Evolutionary conservation across 2,888 invertebrate genomes (phyloP).

Genomic region (Beris morrisii): DNA sequence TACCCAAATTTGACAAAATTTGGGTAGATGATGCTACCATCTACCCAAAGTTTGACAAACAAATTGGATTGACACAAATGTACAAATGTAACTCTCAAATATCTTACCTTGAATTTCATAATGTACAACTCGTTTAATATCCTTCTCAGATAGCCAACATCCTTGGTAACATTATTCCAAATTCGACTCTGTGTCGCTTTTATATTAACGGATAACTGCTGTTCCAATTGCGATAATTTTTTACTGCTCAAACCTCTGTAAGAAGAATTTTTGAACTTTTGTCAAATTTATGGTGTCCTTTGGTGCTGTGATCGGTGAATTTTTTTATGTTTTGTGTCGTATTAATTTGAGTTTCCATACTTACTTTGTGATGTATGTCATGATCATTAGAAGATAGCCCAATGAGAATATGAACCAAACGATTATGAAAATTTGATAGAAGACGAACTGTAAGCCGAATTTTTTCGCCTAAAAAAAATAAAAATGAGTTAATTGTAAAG

Average conservation of each 20-base stretch:
- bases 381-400: conserved; percentile 87
- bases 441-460: conserved; percentile 64
- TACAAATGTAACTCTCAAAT: no score
- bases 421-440: conserved; percentile 80
- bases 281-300: conserved; percentile 41
- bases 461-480: conserved; percentile 46
- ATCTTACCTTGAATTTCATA: conserved; percentile 74
- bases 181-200: conserved; percentile 79
- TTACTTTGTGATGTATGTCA: conserved; percentile 75
- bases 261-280: conserved; percentile 43
- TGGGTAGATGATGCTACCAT: no score
- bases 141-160: conserved; percentile 71
- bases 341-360: conserved; percentile 37
- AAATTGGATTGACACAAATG: no score
- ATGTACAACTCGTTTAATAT: conserved; percentile 81
- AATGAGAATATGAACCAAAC: conserved; percentile 90
- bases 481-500: background rate
- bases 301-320: background rate
- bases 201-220: conserved; percentile 73
- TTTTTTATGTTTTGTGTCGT: conserved; percentile 8
- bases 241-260: conserved; percentile 64
- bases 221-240: conserved; percentile 71
- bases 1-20: no score
- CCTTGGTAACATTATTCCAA: conserved; percentile 74
- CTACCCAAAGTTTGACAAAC: no score